phyloP scores from a whole-genome alignment of 2,888 invertebrate genomes.

The Perithous albicinctus region DNA sequence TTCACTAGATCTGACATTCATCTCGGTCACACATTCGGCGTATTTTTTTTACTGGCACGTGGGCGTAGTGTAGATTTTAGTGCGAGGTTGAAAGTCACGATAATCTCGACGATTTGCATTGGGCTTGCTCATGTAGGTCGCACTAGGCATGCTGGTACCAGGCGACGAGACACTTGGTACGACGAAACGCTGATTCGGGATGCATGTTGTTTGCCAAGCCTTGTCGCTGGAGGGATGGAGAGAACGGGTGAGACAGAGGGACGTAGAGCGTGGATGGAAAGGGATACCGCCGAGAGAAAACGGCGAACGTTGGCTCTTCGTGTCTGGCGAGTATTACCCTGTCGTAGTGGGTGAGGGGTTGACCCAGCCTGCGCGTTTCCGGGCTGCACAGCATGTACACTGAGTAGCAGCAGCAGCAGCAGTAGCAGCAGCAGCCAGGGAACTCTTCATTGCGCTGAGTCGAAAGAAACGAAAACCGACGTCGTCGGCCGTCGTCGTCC shows the following conservation, averaged over 20 bases:
- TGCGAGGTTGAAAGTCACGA: constrained; percentile 14
- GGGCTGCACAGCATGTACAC: constrained; percentile 38
- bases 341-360: constrained; percentile 58
- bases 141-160: constrained; percentile 53
- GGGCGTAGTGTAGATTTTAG: background rate
- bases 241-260: constrained; percentile 7
- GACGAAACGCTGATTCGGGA: constrained; percentile 74
- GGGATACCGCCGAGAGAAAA: constrained; percentile 40
- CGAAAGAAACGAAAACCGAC: constrained; percentile 48
- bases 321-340: constrained; percentile 73
- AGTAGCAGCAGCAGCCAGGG: constrained; percentile 11
- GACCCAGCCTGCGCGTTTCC: constrained; percentile 57
- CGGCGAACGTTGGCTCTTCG: constrained; percentile 69
- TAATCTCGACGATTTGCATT: constrained; percentile 52
- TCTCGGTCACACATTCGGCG: background rate
- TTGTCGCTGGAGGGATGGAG: constrained; percentile 32
- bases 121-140: constrained; percentile 55
- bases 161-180: constrained; percentile 60
- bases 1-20: background rate
- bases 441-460: constrained; percentile 50
- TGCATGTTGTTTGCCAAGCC: constrained; percentile 78
- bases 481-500: constrained; percentile 35
- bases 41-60: background rate
- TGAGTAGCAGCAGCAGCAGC: constrained; percentile 2
- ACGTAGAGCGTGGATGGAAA: constrained; percentile 6